Base-by-base conservation (phyloP, 2,113 vertebrate species). In the Chrysochloris asiatica region DNA sequence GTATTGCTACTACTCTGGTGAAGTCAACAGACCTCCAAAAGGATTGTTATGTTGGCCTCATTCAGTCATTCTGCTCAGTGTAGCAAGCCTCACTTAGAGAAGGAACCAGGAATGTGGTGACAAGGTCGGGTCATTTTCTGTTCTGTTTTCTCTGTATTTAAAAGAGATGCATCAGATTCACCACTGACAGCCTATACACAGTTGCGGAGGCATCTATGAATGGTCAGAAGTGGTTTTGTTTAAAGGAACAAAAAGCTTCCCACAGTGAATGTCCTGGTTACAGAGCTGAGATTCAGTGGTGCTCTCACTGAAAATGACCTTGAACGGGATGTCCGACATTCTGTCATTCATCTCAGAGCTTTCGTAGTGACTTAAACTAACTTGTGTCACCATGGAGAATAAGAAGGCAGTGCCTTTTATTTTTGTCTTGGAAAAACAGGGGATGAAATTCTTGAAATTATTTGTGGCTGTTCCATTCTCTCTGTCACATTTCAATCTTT, bases 391-490 rank as follows among this genome's bases (percentile, higher is more conserved):
- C 50, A 78, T 6, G 30, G 84, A 67, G 50, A 78, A 59, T 41
- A 86, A 91, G 41, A 80, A 76, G 17, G 22, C 30, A 45, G 28
- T 33, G 33, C 1, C 38, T 72, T 85, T 91, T 43, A 12, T 48
- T 78, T 75, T 77, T 90, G 83, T 17, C 38, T 41, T 80, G 12
- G 9, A 6, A 19, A 92, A 73, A 83, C 69, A 86, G 92, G 50
- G 77, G 38, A 86, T 86, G 41, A 80, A 73, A 82, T 48, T 87
- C 47, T 87, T 92, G n/a, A 59, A 83, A 59, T 77, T 47, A 50
- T 52, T 79, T 89, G 11, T 91, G 47, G 71, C 9, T 61, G 61
- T 59, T 83, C 41, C 17, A 71, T 63, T 65, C 19, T 80, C 50
- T 59, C 28, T 28, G 7, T 16, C 12, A 24, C 38, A 6, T n/a